Conservation (phyloP, 2,797 vertebrate species). For the Lagorchestes hirsutus region DNA sequence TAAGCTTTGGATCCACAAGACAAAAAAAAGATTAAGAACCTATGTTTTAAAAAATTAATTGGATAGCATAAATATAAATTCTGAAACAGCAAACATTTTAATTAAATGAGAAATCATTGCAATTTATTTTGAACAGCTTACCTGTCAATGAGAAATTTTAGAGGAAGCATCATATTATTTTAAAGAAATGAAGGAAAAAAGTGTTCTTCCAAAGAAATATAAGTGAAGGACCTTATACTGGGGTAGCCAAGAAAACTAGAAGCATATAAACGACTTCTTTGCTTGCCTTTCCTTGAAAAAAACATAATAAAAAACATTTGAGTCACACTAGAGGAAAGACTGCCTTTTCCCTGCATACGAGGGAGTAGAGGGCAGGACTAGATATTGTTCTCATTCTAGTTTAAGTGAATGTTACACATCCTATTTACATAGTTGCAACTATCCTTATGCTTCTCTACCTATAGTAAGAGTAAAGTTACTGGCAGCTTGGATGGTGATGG, state of each 20-base stretch:
- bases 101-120: neutral
- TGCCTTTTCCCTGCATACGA: neutral
- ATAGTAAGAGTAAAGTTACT: neutral
- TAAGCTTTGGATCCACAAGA: neutral
- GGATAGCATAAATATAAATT: neutral
- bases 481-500: neutral
- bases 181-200: neutral
- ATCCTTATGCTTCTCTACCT: neutral
- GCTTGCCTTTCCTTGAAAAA: neutral
- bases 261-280: neutral
- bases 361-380: neutral
- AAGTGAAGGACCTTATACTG: neutral
- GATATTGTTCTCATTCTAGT: neutral
- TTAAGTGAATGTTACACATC: neutral
- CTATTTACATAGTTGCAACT: neutral
- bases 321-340: neutral
- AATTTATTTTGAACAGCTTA: neutral
- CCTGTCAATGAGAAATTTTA: neutral
- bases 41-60: neutral
- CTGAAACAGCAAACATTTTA: neutral
- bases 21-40: neutral
- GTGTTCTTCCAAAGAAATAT: neutral
- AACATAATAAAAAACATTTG: neutral
- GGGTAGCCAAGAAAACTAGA: neutral
- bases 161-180: neutral